Percentiles rank a stretch among this genome's conserved stretches.
phyloP scores from a whole-genome alignment of 2,797 vertebrate genomes.

The Scyliorhinus canicula region DNA sequence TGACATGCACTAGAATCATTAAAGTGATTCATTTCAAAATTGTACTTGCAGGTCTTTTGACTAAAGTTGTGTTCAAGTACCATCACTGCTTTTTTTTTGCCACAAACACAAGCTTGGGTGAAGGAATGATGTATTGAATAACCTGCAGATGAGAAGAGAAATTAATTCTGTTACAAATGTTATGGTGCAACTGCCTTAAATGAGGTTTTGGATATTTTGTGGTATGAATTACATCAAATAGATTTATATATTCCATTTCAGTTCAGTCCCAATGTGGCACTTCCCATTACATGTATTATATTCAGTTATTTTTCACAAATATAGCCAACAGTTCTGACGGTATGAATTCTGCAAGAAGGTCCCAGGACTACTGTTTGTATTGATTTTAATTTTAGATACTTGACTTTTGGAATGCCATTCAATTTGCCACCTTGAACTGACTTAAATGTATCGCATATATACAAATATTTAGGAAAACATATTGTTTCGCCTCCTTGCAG shows the following conservation, averaged over 20 bases:
- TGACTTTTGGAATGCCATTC: neutral
- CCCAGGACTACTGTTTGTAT: neutral
- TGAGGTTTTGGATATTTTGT: neutral
- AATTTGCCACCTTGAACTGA: neutral
- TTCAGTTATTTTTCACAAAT: neutral
- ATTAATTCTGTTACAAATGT: neutral
- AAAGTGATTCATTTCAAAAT: slow-evolving; percentile 17
- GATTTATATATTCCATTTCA: slow-evolving; percentile 7
- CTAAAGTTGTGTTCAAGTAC: neutral
- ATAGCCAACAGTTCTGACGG: neutral
- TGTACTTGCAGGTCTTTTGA: neutral
- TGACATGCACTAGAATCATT: neutral
- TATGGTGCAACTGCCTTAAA: neutral
- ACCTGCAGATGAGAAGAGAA: neutral
- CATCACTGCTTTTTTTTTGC: neutral
- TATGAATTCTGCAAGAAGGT: neutral
- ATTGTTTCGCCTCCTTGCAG: neutral
- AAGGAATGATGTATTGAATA: neutral
- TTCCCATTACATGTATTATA: neutral
- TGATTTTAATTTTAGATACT: neutral
- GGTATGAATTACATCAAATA: neutral
- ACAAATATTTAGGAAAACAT: neutral
- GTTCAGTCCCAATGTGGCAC: neutral
- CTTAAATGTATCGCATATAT: neutral
- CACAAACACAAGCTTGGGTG: neutral